phyloP scores from a whole-genome alignment of 2,113 vertebrate genomes.

The Pitta sordida region DNA sequence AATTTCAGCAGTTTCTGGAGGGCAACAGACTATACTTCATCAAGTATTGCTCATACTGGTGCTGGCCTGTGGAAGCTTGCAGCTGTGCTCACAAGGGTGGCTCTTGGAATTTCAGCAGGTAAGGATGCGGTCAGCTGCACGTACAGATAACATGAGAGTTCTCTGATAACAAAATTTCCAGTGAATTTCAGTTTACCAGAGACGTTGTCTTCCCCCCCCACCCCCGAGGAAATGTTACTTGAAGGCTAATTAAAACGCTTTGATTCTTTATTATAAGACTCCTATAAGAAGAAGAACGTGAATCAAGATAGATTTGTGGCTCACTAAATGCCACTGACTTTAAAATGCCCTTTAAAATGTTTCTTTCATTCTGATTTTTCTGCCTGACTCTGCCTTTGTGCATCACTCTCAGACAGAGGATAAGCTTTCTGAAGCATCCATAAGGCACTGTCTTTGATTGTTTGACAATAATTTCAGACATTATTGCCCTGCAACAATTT shows the following conservation, averaged over 20 bases:
- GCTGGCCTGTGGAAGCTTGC: neutral
- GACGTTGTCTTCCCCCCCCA: neutral
- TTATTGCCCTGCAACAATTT: neutral
- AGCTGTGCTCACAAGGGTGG: neutral
- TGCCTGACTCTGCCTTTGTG: neutral
- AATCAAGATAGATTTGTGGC: neutral
- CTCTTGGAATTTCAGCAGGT: neutral
- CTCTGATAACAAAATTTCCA: neutral
- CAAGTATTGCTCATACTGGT: neutral
- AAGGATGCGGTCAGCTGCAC: neutral
- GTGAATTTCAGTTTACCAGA: neutral
- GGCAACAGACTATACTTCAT: neutral
- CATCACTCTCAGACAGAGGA: neutral
- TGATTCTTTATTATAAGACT: neutral
- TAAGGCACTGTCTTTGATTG: neutral
- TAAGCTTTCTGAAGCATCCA: neutral
- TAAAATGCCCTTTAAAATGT: neutral
- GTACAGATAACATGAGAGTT: neutral
- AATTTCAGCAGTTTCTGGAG: neutral
- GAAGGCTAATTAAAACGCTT: neutral
- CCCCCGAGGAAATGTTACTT: neutral
- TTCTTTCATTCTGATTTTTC: neutral
- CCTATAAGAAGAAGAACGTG: neutral
- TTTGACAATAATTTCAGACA: neutral
- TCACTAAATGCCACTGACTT: neutral